Percentiles rank a stretch among this genome's conserved stretches.
Conservation (phyloP, 2,113 vertebrate genomes). For the Apaloderma vittatum region DNA sequence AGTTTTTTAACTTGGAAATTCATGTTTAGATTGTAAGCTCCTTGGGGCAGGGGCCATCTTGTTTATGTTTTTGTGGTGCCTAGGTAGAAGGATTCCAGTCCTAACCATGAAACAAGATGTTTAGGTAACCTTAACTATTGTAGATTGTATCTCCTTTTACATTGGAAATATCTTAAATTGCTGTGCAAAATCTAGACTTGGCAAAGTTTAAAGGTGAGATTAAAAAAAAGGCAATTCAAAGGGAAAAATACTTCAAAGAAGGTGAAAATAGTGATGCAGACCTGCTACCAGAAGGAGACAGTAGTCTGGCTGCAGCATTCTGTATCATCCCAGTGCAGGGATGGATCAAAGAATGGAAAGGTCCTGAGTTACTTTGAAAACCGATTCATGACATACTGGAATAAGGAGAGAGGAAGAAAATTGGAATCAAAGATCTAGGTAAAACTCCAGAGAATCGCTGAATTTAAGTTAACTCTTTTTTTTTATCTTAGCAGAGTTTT, state of each 20-base stretch:
- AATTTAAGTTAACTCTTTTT: background rate
- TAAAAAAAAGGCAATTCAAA: background rate
- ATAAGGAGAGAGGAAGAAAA: constrained; percentile 23
- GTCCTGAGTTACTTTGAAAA: background rate
- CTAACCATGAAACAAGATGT: background rate
- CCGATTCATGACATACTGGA: background rate
- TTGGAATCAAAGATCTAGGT: constrained; percentile 3
- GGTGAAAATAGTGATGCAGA: background rate
- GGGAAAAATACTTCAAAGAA: background rate
- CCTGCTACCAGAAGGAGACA: constrained; percentile 26
- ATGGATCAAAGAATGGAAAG: background rate
- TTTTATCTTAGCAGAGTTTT: background rate
- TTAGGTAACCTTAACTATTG: background rate
- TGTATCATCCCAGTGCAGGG: constrained; percentile 27
- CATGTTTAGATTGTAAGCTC: constrained; percentile 74
- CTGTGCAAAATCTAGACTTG: background rate
- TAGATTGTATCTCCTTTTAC: background rate
- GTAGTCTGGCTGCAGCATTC: constrained; percentile 39
- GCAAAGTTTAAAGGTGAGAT: background rate
- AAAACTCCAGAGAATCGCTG: background rate
- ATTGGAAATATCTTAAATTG: background rate
- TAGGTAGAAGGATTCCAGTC: constrained; percentile 9
- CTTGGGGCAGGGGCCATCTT: constrained; percentile 64
- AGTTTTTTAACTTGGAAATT: background rate
- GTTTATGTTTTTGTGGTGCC: background rate